Base-by-base conservation (phyloP, 2,888 invertebrate genomes). In the Xestoiulus laeticollis region DNA sequence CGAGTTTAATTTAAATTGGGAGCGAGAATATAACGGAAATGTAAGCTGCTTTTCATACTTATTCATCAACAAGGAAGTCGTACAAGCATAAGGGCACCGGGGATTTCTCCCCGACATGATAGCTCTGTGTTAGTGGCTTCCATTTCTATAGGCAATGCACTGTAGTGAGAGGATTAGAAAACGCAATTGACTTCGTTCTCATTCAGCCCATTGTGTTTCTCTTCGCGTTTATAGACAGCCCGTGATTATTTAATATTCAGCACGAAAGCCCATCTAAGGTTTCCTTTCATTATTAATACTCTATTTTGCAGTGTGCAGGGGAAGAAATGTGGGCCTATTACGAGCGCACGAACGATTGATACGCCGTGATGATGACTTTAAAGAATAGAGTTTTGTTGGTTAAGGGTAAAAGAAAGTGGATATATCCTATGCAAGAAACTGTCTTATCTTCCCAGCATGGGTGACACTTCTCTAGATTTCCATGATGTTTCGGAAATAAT, bases 271-370 rank as follows among this genome's bases (percentile, higher is more conserved):
- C 78, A 78, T 78, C 78, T 78, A 78, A 78, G 78, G 78, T 78
- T 78, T 78, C 78, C 78, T 30, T 78, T 78, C 78, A 78, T 78
- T 78, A 78, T 78, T 78, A 78, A 78, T 78, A 78, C 78, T 78
- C 78, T 78, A 78, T 30, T 78, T 78, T 78, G 78, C 78, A 26
- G 4, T 38, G 33, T 38, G 33, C 78, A 14, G 6, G 30, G 30
- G 30, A 30, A 30, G 78, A 30, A 78, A 78, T 78, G 78, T 78
- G 78, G 78, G 78, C 30, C 78, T 78, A 30, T 30, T 78, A 30
- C 78, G 59, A 59, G 59, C 48, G 59, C 22, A 59, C 59, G 59
- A 59, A 59, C 59, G 78, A 78, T 78, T 78, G 78, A 78, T 78
- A 78, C 78, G 78, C 78, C 78, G 30, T 14, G 59, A 59, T 59